Percentiles rank a stretch among this genome's conserved stretches.
Conservation (phyloP, 2,113 vertebrate species). For the Daphoenositta chrysoptera region DNA sequence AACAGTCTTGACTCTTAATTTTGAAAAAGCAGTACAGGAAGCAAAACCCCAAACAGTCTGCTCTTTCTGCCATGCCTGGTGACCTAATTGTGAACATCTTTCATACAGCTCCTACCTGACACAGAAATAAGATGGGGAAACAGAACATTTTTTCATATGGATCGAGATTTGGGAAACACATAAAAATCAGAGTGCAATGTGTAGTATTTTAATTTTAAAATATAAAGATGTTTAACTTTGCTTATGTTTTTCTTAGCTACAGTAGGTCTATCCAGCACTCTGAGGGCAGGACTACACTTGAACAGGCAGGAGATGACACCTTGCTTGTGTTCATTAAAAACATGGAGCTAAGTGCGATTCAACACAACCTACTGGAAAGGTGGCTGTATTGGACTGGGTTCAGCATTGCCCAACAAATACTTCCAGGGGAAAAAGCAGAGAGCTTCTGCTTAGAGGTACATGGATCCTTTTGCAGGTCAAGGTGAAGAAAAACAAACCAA, state of each 20-base stretch:
- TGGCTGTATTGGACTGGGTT: background rate
- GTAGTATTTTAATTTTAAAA: background rate
- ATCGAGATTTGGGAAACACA: background rate
- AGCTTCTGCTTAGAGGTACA: background rate
- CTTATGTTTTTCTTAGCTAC: background rate
- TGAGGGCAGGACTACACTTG: background rate
- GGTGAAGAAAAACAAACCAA: background rate
- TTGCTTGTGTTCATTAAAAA: background rate
- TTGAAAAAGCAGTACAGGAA: background rate
- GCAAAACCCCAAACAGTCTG: background rate
- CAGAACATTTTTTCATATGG: background rate
- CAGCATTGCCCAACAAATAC: background rate
- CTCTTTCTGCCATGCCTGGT: background rate
- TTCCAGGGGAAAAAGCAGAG: background rate
- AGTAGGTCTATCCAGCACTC: background rate
- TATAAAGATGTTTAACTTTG: background rate
- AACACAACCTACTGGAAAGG: background rate
- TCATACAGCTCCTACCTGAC: background rate
- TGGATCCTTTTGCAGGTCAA: background rate
- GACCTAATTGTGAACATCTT: background rate
- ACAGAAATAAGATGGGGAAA: background rate
- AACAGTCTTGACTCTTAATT: background rate
- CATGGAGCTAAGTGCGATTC: background rate
- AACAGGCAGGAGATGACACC: background rate
- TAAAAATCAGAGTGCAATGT: fast-evolving